phyloP scores from a whole-genome alignment of 2,888 invertebrate species.

The Amblyjoppa proteus region DNA sequence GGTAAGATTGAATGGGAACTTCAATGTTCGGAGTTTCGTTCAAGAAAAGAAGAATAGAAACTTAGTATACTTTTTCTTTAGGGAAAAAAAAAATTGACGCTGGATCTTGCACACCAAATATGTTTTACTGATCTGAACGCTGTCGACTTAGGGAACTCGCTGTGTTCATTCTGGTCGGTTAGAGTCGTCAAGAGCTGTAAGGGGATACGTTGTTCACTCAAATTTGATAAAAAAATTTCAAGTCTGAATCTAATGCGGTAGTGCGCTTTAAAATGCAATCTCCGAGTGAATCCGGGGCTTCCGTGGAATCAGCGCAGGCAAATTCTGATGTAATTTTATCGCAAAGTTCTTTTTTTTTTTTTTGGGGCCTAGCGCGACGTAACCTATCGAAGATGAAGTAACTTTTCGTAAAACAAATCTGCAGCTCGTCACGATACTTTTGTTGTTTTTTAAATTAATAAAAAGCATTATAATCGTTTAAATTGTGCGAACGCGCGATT shows the following conservation, averaged over 20 bases:
- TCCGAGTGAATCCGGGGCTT: not conserved
- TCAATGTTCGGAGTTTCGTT: no score
- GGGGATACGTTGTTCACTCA: not conserved
- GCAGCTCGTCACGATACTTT: no score
- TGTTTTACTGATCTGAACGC: not conserved
- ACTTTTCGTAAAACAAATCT: not conserved
- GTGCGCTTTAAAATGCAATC: not conserved
- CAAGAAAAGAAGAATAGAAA: no score
- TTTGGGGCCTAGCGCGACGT: not conserved
- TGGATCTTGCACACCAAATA: not conserved
- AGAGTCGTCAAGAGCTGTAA: no score
- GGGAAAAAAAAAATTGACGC: no score
- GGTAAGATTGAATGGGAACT: no score
- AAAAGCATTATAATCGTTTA: no score
- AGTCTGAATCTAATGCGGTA: not conserved
- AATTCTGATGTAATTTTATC: constrained; percentile 6
- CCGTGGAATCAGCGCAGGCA: not conserved
- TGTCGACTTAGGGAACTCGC: not conserved
- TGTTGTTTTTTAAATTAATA: no score
- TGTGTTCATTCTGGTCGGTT: not conserved
- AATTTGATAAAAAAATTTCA: not conserved
- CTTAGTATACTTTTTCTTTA: no score
- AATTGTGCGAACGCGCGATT: not conserved
- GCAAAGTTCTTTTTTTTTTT: not conserved
- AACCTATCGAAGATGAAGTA: not conserved